Conservation (phyloP, 2,797 vertebrate species). For the Malurus splendens region DNA sequence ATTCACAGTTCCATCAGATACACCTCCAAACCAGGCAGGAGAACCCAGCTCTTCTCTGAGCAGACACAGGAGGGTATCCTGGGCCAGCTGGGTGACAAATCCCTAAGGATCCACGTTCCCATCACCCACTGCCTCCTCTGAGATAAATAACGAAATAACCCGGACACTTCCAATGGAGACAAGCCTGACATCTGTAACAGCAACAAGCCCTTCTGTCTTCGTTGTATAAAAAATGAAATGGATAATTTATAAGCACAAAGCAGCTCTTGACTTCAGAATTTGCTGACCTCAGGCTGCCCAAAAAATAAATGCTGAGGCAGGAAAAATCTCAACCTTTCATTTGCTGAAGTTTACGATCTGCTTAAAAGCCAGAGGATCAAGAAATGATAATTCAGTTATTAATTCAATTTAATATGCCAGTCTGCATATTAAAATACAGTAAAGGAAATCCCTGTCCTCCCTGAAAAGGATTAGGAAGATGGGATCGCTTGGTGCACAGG, state of each 20-base stretch:
- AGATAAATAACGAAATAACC: neutral
- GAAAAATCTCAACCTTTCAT: neutral
- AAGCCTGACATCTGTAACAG: neutral
- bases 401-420: neutral
- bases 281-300: neutral
- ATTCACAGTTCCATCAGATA: neutral
- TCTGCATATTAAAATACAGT: neutral
- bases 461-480: neutral
- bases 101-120: neutral
- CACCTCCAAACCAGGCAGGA: neutral
- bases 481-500: neutral
- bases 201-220: neutral
- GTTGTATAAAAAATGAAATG: neutral
- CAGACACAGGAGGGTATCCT: neutral
- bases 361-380: neutral
- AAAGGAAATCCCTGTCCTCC: neutral
- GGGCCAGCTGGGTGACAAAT: neutral
- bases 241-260: neutral
- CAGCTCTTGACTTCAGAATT: neutral
- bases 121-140: neutral
- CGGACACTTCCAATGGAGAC: rapidly evolving
- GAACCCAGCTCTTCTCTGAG: neutral
- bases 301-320: neutral
- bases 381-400: neutral
- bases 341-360: neutral